Conservation (phyloP, 2,113 vertebrate species). For the Raja brachyura region DNA sequence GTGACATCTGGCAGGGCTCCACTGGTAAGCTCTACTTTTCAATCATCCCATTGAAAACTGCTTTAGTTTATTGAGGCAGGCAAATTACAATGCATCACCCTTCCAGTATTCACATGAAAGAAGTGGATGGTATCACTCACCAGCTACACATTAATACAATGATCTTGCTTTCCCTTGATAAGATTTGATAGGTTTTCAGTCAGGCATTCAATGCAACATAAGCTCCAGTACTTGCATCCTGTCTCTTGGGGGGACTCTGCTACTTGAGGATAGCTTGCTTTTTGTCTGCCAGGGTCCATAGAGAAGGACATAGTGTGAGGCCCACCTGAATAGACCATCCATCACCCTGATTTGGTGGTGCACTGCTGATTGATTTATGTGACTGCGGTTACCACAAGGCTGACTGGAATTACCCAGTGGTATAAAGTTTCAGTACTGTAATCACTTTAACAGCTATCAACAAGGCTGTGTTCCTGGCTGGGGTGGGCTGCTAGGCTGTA, state of each 20-base stretch:
- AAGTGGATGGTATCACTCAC: not conserved
- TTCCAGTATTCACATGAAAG: not conserved
- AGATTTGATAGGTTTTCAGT: not conserved
- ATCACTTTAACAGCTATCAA: constrained; percentile 15
- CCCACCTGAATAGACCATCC: not conserved
- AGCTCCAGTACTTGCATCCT: not conserved
- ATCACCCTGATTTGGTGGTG: not conserved
- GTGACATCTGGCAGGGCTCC: not conserved
- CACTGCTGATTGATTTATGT: not conserved
- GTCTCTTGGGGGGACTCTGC: not conserved
- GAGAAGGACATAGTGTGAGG: constrained; percentile 22
- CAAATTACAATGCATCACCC: not conserved
- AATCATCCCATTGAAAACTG: not conserved
- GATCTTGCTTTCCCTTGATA: not conserved
- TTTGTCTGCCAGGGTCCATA: not conserved
- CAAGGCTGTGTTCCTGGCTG: not conserved
- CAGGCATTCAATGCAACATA: not conserved
- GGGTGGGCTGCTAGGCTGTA: not conserved
- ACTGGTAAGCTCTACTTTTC: not conserved
- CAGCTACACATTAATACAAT: not conserved
- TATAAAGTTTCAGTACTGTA: not conserved
- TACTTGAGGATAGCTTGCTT: not conserved
- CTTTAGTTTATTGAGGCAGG: not conserved
- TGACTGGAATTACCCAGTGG: constrained; percentile 5
- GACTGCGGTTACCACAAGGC: constrained; percentile 14